Evolutionary conservation across 2,888 invertebrate genomes (phyloP), one percentile per base, ranked within the genome.

Genomic region (Odontothrips loti): DNA sequence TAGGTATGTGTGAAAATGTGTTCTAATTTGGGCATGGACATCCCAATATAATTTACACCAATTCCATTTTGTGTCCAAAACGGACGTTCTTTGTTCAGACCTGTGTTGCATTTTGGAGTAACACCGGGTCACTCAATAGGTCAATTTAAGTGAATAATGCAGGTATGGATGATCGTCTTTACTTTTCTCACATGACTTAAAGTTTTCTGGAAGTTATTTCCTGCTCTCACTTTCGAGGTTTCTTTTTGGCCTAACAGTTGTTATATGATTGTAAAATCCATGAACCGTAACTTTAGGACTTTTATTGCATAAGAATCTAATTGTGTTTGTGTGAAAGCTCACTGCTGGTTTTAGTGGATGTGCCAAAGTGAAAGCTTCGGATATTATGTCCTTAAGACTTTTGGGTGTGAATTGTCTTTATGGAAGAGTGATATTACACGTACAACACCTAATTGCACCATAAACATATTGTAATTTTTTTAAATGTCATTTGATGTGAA

Each of bases 291-390:
- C 23, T 27, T n/a, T 27, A 75, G 23, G 12, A 27, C 11, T 75
- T 27, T 75, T 27, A 23, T 12, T 27, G 68, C 23, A 10, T 75
- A 75, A 75, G 27, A 75, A 11, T 58, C 3, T 23, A 27, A 23
- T 75, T 23, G 23, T 27, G 23, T 27, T 27, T 17, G 12, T 75
- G 23, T 58, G 20, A 58, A 15, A 58, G 58, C 58, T 58, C 58
- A 58, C 20, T 58, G 68, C 4, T 27, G n/a, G 23, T 75, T 8
- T 10, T 75, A 27, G 27, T 23, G 23, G 27, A 75, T 75, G 68
- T 75, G 68, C 68, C 68, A 75, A 75, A 75, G 68, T 75, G 12
- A 75, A 75, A 75, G 23, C 68, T 75, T 75, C n/a, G 23, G 68
- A 27, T 12, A 68, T 23, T 68, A 10, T 51, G 51, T 51, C 20